Evolutionary conservation across 1,140 invertebrate genomes (phyloP), one percentile per base, ranked within the genome.

Genomic region (Drosophila malerkotliana): DNA sequence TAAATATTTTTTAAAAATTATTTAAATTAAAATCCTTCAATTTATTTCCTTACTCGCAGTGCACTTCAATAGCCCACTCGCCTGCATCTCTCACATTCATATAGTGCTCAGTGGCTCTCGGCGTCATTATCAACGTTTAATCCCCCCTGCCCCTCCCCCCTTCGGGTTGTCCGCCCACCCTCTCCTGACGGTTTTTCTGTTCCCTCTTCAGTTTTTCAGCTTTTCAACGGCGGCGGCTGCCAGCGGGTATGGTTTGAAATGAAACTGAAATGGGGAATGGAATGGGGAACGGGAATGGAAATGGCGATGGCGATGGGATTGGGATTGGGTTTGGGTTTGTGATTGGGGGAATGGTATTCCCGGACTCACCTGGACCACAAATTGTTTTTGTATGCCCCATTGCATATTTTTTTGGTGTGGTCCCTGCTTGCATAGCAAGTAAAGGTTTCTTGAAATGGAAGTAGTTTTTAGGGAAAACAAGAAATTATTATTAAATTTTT

Each of bases 81-180:
- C 21, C 61, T 2, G 41, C 67, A 63, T 60, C 69, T 21, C 30
- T 9, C 6, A 63, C 60, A 79, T 76, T 73, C 77, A 73, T 69
- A 77, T 81, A 47, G 44, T 55, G 66, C 30, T 58, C 49, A 44
- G 61, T 51, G 47, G 60, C 62, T 72, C 44, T 73, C 55, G 59
- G 63, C 75, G 53, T 79, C 79, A 82, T 82, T 82, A 82, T 83
- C 79, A 82, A 56, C 78, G 55, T 69, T 68, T 69, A 69, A 63
- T 10, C 34, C 34, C 34, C 18, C 18, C 18, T 18, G 1, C 18
- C 18, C 15, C 15, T 18, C 15, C 15, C 34, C 34, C 12, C 12
- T 37, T 37, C 12, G 34, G 34, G 12, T 10, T 37, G 1, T 28
- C 5, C 26, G 5, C 21, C 21, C 21, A 21, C 21, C 3, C 10